phyloP scores from a whole-genome alignment of 1,140 invertebrate genomes.

The Oryzaephilus surinamensis region DNA sequence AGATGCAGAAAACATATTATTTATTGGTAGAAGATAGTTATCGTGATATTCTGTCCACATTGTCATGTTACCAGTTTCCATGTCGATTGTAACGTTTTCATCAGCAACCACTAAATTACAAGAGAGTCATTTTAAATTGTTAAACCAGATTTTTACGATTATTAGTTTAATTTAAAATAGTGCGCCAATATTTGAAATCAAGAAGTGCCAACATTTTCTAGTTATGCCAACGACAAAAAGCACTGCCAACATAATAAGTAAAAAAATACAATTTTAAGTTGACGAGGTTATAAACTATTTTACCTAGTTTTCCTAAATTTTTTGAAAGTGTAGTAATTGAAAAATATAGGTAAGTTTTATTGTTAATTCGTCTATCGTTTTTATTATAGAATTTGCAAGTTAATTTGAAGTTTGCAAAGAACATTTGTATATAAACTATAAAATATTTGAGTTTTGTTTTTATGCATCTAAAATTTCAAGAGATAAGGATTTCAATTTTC shows the following conservation, averaged over 20 bases:
- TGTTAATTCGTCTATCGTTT: neutral
- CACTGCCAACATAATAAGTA: neutral
- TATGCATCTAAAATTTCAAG: neutral
- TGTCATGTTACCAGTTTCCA: slow-evolving; percentile 36
- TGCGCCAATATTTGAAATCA: neutral
- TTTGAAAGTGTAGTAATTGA: neutral
- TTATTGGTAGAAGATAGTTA: slow-evolving; percentile 36
- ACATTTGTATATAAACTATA: no score
- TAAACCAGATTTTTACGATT: neutral
- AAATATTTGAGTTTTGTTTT: neutral
- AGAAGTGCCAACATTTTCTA: no score
- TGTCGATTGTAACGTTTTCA: slow-evolving; percentile 6
- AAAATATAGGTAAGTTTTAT: neutral
- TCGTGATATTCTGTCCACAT: slow-evolving; percentile 41
- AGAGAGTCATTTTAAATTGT: neutral
- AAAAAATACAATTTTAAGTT: slow-evolving; percentile 9
- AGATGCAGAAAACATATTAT: slow-evolving; percentile 22
- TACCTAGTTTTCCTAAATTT: no score
- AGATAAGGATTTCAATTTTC: no score
- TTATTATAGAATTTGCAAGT: neutral
- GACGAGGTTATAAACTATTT: no score
- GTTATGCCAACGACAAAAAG: no score
- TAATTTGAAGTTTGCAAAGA: no score
- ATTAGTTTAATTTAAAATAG: neutral
- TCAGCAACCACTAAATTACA: neutral